These are phyloP conservation scores for Cynopterus brachyotis DNA, from an alignment of 2,113 vertebrate genomes.

Conservation along the genomic window DNA sequence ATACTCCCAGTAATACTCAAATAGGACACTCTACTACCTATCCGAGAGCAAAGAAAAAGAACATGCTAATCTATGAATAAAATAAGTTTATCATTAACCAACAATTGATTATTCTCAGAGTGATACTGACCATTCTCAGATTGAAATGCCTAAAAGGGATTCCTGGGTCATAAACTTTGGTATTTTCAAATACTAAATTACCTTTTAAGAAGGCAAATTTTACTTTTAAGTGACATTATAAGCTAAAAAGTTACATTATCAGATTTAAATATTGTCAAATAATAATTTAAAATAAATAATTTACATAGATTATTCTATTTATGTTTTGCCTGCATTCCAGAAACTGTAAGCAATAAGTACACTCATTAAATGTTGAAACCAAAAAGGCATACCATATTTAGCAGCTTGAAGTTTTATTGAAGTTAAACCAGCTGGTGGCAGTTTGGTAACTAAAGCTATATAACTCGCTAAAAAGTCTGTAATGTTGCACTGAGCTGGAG, in stretches of 20 bases:
- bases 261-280: neutral
- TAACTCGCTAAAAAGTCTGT: neutral
- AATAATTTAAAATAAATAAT: conserved; percentile 60
- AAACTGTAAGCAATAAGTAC: neutral
- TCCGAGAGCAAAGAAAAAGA: neutral
- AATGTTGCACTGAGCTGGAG: neutral
- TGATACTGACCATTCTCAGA: neutral
- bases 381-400: conserved; percentile 44
- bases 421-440: conserved; percentile 25
- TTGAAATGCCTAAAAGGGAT: neutral
- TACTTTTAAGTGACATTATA: neutral
- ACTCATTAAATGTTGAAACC: conserved; percentile 60
- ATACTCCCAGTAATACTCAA: neutral
- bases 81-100: neutral
- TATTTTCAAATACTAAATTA: conserved; percentile 1
- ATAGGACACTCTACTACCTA: neutral
- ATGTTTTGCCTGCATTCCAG: neutral
- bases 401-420: conserved; percentile 59
- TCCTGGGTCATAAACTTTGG: neutral
- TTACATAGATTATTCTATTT: conserved; percentile 35
- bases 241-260: neutral
- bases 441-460: conserved; percentile 46
- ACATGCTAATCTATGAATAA: neutral
- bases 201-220: neutral
- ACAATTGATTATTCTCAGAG: neutral